Percentiles rank a stretch among this genome's conserved stretches.
Evolutionary conservation across 2,797 vertebrate genomes (phyloP).

Genomic region (Rhabdophis nuchalis): DNA sequence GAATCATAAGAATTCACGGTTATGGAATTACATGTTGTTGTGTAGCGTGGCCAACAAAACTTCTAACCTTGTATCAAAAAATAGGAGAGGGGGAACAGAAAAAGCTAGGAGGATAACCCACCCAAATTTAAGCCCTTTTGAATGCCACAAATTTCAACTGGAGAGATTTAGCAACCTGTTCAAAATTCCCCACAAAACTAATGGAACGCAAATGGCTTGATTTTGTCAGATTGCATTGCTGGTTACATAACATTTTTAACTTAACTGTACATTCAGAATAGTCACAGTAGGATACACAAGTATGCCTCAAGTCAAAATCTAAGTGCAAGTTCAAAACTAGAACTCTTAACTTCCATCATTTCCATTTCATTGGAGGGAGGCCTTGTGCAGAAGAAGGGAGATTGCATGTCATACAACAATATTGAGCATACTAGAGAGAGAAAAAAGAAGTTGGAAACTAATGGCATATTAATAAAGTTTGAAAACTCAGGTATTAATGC

Average conservation of each 20-base stretch:
- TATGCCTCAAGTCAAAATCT: neutral
- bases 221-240: neutral
- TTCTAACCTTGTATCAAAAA: neutral
- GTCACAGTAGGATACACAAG: neutral
- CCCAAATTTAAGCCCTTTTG: neutral
- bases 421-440: neutral
- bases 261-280: neutral
- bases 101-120: neutral
- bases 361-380: neutral
- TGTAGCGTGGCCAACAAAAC: neutral
- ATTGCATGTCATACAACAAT: neutral
- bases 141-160: neutral
- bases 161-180: neutral
- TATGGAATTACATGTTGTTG: slow-evolving; percentile 6
- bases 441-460: slow-evolving; percentile 37
- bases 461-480: slow-evolving; percentile 34
- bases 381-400: neutral
- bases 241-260: neutral
- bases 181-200: neutral
- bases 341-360: neutral
- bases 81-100: neutral
- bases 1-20: slow-evolving; percentile 19
- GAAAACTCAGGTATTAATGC: neutral
- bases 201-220: neutral
- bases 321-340: neutral